A percentile compares a stretch with the other conserved stretches of the same genome.
phyloP scores from a whole-genome alignment of 2,113 vertebrate genomes.

The Orycteropus afer region DNA sequence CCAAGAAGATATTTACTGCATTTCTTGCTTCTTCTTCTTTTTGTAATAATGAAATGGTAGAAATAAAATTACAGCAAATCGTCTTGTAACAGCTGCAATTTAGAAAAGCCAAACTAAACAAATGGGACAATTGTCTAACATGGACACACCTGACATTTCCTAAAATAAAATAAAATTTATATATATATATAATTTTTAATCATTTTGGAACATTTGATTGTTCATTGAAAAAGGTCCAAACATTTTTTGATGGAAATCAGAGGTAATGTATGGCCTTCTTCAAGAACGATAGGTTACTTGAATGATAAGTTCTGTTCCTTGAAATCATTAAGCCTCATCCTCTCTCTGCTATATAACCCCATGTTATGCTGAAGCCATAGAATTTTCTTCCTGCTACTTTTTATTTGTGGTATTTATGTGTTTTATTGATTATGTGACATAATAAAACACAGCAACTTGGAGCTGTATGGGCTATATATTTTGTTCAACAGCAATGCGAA shows the following conservation, averaged over 20 bases:
- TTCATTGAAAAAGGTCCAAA: constrained; percentile 62
- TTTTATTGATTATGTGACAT: constrained; percentile 80
- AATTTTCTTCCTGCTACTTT: constrained; percentile 71
- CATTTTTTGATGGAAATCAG: constrained; percentile 60
- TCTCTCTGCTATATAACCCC: constrained; percentile 48
- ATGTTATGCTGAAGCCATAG: constrained; percentile 47
- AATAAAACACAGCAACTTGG: constrained; percentile 75
- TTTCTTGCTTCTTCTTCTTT: neutral
- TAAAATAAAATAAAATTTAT: constrained; percentile 23
- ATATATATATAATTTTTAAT: too few species aligned
- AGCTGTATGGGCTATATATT: constrained; percentile 71
- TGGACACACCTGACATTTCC: neutral
- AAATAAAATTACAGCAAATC: constrained; percentile 45
- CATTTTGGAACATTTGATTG: constrained; percentile 48
- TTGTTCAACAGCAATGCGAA: constrained; percentile 77
- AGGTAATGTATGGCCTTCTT: constrained; percentile 36
- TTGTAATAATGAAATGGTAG: constrained; percentile 37
- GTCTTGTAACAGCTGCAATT: neutral
- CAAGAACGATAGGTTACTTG: constrained; percentile 42
- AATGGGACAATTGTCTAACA: neutral
- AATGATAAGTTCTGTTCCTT: neutral
- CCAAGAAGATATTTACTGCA: neutral
- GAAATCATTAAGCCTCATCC: constrained; percentile 69
- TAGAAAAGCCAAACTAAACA: constrained; percentile 2
- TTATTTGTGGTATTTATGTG: constrained; percentile 75